phyloP scores from a whole-genome alignment of 2,888 invertebrate species.

The Tipula helvola region DNA sequence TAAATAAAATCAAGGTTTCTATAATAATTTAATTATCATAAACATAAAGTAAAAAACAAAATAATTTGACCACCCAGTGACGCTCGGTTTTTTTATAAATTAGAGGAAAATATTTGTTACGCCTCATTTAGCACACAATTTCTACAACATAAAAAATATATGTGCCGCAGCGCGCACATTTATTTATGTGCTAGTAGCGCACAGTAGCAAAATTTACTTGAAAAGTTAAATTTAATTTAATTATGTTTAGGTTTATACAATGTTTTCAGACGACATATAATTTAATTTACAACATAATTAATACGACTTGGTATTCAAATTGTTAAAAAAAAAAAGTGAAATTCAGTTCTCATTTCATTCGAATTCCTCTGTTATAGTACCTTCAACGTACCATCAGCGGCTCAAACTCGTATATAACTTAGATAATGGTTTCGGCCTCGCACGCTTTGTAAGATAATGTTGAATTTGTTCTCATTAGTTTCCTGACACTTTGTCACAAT shows the following conservation, averaged over 20 bases:
- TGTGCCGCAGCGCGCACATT: not conserved
- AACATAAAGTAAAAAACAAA: not conserved
- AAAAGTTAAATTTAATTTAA: not conserved
- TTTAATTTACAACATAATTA: not conserved
- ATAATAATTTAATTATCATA: not conserved
- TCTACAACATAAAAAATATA: not conserved
- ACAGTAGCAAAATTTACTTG: not conserved
- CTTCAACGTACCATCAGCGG: too few species aligned
- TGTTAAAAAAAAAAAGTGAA: too few species aligned
- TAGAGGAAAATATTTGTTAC: not conserved
- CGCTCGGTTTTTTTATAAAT: not conserved
- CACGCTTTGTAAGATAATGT: too few species aligned
- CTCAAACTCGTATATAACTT: too few species aligned
- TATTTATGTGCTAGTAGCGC: not conserved
- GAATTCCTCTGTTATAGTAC: too few species aligned
- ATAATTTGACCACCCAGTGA: not conserved
- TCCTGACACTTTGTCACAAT: too few species aligned
- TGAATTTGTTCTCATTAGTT: too few species aligned
- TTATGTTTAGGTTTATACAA: not conserved
- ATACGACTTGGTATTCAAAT: not conserved
- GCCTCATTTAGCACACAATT: not conserved
- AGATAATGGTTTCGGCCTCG: too few species aligned
- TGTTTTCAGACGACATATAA: not conserved
- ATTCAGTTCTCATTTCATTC: too few species aligned
- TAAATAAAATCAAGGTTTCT: not conserved